Conservation (phyloP, 2,888 invertebrate species). For the Drosophila fulvimacula region DNA sequence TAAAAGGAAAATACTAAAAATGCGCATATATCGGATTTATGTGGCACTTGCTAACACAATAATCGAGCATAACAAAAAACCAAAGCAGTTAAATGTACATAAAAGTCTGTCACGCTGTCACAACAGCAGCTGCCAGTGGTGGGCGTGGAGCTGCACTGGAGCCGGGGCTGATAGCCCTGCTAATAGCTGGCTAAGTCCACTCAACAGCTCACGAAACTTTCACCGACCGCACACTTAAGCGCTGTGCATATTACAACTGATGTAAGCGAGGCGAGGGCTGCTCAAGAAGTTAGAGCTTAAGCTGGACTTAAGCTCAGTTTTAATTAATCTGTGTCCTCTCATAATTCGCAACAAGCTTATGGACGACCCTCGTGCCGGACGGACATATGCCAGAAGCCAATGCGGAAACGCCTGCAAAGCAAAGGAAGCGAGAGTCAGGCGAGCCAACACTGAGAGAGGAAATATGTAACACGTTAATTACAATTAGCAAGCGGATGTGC, state of each 20-base stretch:
- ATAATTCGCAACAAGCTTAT: not conserved
- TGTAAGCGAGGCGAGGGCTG: slow-evolving; percentile 5
- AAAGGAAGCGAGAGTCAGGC: not conserved
- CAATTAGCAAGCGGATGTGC: slow-evolving; percentile 74
- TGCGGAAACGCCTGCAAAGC: slow-evolving; percentile 43
- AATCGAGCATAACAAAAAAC: slow-evolving; percentile 48
- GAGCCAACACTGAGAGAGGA: slow-evolving; percentile 29
- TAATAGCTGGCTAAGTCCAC: slow-evolving; percentile 52
- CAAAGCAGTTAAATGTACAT: slow-evolving; percentile 20
- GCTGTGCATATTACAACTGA: not conserved
- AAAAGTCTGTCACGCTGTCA: slow-evolving; percentile 20
- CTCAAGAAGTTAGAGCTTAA: not conserved
- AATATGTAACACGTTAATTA: slow-evolving; percentile 78
- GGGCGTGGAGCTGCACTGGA: slow-evolving; percentile 19
- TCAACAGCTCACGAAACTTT: slow-evolving; percentile 40
- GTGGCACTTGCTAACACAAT: slow-evolving; percentile 46
- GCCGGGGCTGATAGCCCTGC: slow-evolving; percentile 38
- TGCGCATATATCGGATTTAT: slow-evolving; percentile 60
- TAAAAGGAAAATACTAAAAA: slow-evolving; percentile 46
- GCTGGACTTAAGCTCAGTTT: not conserved
- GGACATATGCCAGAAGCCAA: slow-evolving; percentile 40
- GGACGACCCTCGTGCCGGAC: slow-evolving; percentile 22
- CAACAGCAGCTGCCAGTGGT: not conserved
- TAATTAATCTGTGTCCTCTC: not conserved
- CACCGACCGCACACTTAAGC: slow-evolving; percentile 23